Evolutionary conservation across 2,888 invertebrate species (phyloP).

Genomic region (Acronicta alni): DNA sequence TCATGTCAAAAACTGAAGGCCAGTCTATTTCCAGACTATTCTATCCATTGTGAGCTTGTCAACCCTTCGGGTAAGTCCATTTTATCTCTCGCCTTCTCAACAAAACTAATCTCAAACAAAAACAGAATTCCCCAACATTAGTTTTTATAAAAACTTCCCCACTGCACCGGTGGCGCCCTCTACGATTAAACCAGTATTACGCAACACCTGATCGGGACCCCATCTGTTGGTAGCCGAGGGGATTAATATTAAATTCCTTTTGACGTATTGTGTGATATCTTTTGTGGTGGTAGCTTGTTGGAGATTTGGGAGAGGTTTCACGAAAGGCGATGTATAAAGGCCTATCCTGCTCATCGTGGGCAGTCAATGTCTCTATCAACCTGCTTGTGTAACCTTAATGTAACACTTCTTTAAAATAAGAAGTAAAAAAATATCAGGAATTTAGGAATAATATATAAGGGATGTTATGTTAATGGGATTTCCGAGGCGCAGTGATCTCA

Average conservation of each 20-base stretch:
- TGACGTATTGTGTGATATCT: slow-evolving; percentile 51
- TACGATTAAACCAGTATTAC: slow-evolving; percentile 49
- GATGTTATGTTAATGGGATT: too few species aligned
- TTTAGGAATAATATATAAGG: too few species aligned
- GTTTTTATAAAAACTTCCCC: slow-evolving; percentile 20
- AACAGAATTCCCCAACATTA: slow-evolving; percentile 18
- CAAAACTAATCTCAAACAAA: slow-evolving; percentile 33
- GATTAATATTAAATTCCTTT: slow-evolving; percentile 53
- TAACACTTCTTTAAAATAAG: too few species aligned
- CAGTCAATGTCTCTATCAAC: too few species aligned
- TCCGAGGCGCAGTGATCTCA: too few species aligned
- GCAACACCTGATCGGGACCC: slow-evolving; percentile 54
- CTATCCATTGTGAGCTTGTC: too few species aligned
- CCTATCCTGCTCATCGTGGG: too few species aligned
- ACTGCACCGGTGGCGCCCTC: slow-evolving; percentile 33
- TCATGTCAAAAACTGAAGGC: too few species aligned
- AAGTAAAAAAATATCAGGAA: too few species aligned
- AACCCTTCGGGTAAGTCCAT: neutral
- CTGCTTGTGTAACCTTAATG: too few species aligned
- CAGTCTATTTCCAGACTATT: too few species aligned
- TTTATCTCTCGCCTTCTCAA: slow-evolving; percentile 5
- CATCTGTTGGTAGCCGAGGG: slow-evolving; percentile 47
- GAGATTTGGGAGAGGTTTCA: neutral
- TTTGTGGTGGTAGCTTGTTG: slow-evolving; percentile 7
- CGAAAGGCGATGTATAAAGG: neutral